phyloP scores from a whole-genome alignment of 2,888 invertebrate species.

The Pandemis corylana region DNA sequence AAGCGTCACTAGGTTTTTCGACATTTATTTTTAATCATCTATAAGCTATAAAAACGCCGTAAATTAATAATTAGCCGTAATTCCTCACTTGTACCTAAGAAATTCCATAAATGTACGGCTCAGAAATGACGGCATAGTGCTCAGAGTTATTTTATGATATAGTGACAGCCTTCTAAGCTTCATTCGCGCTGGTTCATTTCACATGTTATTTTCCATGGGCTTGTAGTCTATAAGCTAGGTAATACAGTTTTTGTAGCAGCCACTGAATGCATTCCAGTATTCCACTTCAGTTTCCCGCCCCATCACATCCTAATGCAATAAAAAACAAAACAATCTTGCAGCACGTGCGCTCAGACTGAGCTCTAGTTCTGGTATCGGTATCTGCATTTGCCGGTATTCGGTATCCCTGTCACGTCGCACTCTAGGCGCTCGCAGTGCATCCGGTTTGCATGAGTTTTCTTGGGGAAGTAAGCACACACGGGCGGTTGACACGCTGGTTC shows the following conservation, averaged over 20 bases:
- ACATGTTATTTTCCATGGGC: too few relatives aligned
- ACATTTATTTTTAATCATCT: too few relatives aligned
- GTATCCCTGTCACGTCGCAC: constrained; percentile 34
- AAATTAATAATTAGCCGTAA: too few relatives aligned
- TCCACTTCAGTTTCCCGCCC: neutral
- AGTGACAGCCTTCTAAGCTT: too few relatives aligned
- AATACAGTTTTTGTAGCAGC: neutral
- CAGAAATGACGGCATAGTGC: too few relatives aligned
- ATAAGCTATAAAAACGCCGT: too few relatives aligned
- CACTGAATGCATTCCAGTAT: neutral
- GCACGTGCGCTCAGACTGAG: neutral
- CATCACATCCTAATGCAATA: neutral
- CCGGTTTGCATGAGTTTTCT: constrained; percentile 39
- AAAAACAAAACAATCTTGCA: neutral
- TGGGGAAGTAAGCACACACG: constrained; percentile 11
- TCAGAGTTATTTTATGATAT: too few relatives aligned
- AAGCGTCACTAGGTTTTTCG: too few relatives aligned
- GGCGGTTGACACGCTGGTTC: constrained; percentile 9
- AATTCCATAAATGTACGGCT: too few relatives aligned
- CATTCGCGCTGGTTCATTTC: too few relatives aligned
- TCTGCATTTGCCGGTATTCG: constrained; percentile 23
- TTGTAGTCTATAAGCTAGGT: too few relatives aligned
- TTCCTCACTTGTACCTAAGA: too few relatives aligned
- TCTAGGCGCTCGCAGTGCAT: constrained; percentile 39
- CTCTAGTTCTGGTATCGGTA: constrained; percentile 22